phyloP scores from a whole-genome alignment of 2,888 invertebrate genomes.

The Oxyteleia sp. region DNA sequence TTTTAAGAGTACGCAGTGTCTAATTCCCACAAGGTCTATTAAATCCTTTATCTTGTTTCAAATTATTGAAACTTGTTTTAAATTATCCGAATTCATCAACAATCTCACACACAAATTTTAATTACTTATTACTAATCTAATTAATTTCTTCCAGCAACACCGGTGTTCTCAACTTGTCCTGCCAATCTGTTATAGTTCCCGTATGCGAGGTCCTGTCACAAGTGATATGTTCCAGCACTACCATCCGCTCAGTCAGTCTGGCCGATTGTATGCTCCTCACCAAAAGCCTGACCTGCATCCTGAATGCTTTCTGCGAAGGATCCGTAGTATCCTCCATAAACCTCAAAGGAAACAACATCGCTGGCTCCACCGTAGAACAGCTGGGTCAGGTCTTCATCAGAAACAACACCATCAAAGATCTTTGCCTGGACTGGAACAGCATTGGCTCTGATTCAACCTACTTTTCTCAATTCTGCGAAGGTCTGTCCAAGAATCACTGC shows the following conservation, averaged over 20 bases:
- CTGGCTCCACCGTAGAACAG: conserved; percentile 80
- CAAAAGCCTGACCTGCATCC: conserved; percentile 83
- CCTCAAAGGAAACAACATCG: conserved; percentile 86
- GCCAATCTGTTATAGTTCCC: conserved; percentile 81
- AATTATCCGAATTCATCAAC: no score
- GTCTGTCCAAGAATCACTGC: conserved; percentile 82
- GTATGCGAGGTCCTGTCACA: conserved; percentile 84
- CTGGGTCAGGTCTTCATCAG: conserved; percentile 84
- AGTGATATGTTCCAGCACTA: conserved; percentile 84
- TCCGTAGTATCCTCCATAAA: conserved; percentile 83
- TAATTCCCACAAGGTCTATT: no score
- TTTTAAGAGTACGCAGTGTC: no score
- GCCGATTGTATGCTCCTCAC: conserved; percentile 86
- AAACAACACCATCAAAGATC: conserved; percentile 83
- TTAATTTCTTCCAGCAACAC: conserved; percentile 79
- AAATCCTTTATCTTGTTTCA: no score
- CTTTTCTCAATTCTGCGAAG: conserved; percentile 85
- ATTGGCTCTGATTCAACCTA: conserved; percentile 82
- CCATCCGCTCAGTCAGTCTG: conserved; percentile 83
- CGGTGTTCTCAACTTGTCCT: conserved; percentile 80
- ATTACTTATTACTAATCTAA: no score
- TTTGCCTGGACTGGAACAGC: conserved; percentile 86
- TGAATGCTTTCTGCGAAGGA: conserved; percentile 84
- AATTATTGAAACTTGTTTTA: no score
- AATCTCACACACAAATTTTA: no score